phyloP scores from a whole-genome alignment of 2,888 invertebrate species.

The Ennomos fuscantarius region DNA sequence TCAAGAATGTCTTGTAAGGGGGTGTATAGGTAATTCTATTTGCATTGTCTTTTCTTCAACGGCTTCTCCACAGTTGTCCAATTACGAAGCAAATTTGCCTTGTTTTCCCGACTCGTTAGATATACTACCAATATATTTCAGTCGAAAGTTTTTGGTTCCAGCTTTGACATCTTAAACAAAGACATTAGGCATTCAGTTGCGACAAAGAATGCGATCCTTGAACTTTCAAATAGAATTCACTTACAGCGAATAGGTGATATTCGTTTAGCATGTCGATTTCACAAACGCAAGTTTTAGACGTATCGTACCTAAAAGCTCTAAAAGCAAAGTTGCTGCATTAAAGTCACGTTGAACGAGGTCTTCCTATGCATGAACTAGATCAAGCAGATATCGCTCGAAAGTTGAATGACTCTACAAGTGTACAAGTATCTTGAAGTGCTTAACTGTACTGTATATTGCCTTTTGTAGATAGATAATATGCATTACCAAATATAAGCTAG shows the following conservation, averaged over 20 bases:
- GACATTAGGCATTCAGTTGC: slow-evolving; percentile 22
- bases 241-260: slow-evolving; percentile 5
- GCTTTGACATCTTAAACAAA: slow-evolving; percentile 17
- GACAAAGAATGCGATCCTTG: slow-evolving; percentile 44
- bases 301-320: slow-evolving; percentile 6
- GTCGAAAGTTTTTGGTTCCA: slow-evolving; percentile 8
- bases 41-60: slow-evolving; percentile 38
- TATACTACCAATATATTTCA: slow-evolving; percentile 8
- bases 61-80: slow-evolving; percentile 30
- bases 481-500: slow-evolving; percentile 7
- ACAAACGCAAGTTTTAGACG: slow-evolving; percentile 16
- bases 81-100: slow-evolving; percentile 29
- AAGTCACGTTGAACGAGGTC: slow-evolving; percentile 28
- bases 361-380: slow-evolving; percentile 33
- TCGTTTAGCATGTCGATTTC: slow-evolving; percentile 30
- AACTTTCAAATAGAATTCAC: slow-evolving; percentile 41
- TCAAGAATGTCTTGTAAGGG: slow-evolving; percentile 35
- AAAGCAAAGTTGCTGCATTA: slow-evolving; percentile 22
- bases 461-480: slow-evolving; percentile 44
- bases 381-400: slow-evolving; percentile 58
- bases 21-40: slow-evolving; percentile 43
- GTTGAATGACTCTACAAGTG: slow-evolving; percentile 63
- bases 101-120: slow-evolving; percentile 22
- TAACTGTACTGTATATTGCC: slow-evolving; percentile 46
- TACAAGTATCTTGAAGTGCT: slow-evolving; percentile 50